Percentiles rank a stretch among this genome's conserved stretches.
Evolutionary conservation across 2,888 invertebrate species (phyloP).

Genomic region (Aleiodes alternator): DNA sequence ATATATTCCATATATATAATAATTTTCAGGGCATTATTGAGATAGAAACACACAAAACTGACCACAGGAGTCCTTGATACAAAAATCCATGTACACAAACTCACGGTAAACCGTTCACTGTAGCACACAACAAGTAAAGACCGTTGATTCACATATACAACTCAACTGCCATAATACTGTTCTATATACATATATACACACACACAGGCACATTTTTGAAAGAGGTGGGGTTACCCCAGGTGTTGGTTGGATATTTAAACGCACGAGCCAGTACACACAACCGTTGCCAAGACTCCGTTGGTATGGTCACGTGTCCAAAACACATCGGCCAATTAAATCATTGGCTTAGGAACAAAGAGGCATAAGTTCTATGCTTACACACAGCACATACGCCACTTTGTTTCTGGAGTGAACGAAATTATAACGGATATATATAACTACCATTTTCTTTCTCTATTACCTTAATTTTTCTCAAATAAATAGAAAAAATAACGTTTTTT

Average conservation of each 20-base stretch:
- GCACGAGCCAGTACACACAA: conserved; percentile 43
- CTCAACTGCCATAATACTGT: not conserved
- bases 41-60: not conserved
- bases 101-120: conserved; percentile 45
- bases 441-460: no score
- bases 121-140: conserved; percentile 21
- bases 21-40: conserved; percentile 27
- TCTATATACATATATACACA: not conserved
- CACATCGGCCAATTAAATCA: conserved; percentile 31
- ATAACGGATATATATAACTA: no score
- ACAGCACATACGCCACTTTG: no score
- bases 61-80: conserved; percentile 45
- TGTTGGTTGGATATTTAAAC: conserved; percentile 48
- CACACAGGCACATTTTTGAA: not conserved
- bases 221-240: conserved; percentile 8
- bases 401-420: no score
- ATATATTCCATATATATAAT: not conserved
- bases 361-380: not conserved
- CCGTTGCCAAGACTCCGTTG: conserved; percentile 39
- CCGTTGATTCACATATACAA: conserved; percentile 42
- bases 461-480: no score
- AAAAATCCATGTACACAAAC: conserved; percentile 30
- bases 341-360: conserved; percentile 11
- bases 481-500: no score
- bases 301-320: conserved; percentile 44